A percentile compares a stretch with the other conserved stretches of the same genome.
Evolutionary conservation across 2,888 invertebrate species (phyloP).

Genomic region (Hirtodrosophila confusa): DNA sequence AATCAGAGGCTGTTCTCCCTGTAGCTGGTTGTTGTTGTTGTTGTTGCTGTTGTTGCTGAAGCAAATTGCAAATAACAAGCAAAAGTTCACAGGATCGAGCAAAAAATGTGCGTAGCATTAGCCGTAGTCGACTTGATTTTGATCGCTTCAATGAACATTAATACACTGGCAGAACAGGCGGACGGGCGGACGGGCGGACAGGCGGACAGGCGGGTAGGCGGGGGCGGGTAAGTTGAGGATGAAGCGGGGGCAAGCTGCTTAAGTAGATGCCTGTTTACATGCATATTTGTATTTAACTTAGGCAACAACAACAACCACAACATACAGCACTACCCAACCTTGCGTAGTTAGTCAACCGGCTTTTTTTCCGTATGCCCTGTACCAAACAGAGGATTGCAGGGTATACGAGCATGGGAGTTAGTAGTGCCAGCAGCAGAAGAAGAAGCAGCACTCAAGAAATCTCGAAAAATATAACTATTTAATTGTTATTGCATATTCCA

Average conservation of each 20-base stretch:
- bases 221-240: constrained; percentile 5
- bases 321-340: constrained; percentile 19
- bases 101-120: constrained; percentile 74
- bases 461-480: no score
- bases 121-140: constrained; percentile 81
- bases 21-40: constrained; percentile 20
- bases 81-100: constrained; percentile 64
- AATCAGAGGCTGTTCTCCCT: constrained; percentile 59
- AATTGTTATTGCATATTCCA: no score
- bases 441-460: no score
- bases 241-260: constrained; percentile 53
- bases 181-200: background rate
- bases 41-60: constrained; percentile 50
- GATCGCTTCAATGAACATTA: constrained; percentile 80
- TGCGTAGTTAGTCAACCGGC: constrained; percentile 48
- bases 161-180: constrained; percentile 54
- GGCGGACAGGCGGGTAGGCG: constrained; percentile 9
- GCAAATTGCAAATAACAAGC: constrained; percentile 78
- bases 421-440: no score
- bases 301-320: constrained; percentile 27
- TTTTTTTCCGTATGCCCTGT: constrained; percentile 27
- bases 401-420: background rate
- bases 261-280: constrained; percentile 78
- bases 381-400: background rate
- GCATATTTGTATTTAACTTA: constrained; percentile 76